Conservation (phyloP, 2,113 vertebrate genomes). For the Nibea albiflora region DNA sequence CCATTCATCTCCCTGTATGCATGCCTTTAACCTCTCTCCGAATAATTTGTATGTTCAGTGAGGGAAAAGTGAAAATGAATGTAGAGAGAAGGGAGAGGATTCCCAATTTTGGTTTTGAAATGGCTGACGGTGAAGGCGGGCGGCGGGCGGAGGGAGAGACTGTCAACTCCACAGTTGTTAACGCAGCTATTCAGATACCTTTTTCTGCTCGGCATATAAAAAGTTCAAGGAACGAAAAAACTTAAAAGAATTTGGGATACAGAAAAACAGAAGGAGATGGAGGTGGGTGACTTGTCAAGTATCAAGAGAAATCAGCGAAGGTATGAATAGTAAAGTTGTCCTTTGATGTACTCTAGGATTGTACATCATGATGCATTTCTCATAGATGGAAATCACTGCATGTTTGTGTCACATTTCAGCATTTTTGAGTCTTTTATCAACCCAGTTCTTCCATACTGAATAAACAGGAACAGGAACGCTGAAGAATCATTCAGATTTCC, state of each 20-base stretch:
- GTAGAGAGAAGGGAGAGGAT: conserved; percentile 64
- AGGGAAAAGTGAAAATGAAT: conserved; percentile 56
- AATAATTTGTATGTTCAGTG: conserved; percentile 54
- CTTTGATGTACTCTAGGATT: conserved; percentile 39
- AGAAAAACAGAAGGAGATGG: conserved; percentile 38
- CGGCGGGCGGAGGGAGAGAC: conserved; percentile 2
- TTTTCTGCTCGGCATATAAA: conserved; percentile 45
- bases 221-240: conserved; percentile 56
- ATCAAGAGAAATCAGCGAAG: conserved; percentile 58
- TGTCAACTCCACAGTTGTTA: conserved; percentile 43
- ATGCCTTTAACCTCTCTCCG: conserved; percentile 57
- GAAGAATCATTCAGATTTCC: conserved; percentile 10
- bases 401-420: conserved; percentile 42
- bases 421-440: conserved; percentile 28
- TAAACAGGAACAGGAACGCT: conserved; percentile 38
- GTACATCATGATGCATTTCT: conserved; percentile 42
- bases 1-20: conserved; percentile 73
- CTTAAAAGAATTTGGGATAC: conserved; percentile 27
- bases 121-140: conserved; percentile 19
- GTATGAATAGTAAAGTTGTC: conserved; percentile 55
- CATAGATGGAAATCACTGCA: conserved; percentile 46
- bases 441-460: conserved; percentile 1
- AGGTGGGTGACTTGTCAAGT: conserved; percentile 53
- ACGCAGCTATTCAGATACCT: conserved; percentile 55
- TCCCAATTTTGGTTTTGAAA: conserved; percentile 67